A percentile compares a stretch with the other conserved stretches of the same genome.
Evolutionary conservation across 2,797 vertebrate genomes (phyloP).

Genomic region (Tapera naevia): DNA sequence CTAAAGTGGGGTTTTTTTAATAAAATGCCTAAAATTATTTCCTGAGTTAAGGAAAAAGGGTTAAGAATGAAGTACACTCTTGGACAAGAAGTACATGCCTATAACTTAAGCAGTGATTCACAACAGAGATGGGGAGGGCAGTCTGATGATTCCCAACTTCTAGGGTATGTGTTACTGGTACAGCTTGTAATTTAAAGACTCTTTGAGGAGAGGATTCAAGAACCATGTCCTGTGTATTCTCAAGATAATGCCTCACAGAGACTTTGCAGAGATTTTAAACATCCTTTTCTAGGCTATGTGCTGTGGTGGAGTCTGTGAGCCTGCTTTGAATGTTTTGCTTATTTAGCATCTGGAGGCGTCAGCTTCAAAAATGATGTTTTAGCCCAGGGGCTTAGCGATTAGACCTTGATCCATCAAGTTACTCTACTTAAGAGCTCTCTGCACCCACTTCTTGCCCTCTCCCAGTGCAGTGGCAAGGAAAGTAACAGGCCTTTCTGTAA

Average conservation of each 20-base stretch:
- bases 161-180: not conserved
- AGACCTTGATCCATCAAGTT: conserved; percentile 39
- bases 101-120: not conserved
- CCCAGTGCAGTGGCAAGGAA: not conserved
- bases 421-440: not conserved
- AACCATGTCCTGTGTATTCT: not conserved
- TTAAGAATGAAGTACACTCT: not conserved
- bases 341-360: conserved; percentile 30
- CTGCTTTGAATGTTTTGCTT: conserved; percentile 22
- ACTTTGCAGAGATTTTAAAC: not conserved
- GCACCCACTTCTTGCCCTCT: not conserved
- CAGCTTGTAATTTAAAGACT: not conserved
- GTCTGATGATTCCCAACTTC: not conserved
- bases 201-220: not conserved
- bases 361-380: conserved; percentile 16
- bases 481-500: not conserved
- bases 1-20: not conserved
- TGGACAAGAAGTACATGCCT: not conserved
- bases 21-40: not conserved
- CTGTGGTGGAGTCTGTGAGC: not conserved
- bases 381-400: conserved; percentile 4
- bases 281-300: not conserved
- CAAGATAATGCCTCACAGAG: not conserved
- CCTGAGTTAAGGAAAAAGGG: not conserved
- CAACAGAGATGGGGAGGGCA: not conserved